Conservation (phyloP, 53 echinoderm and acorn worm species). For the Antedon mediterranea region DNA sequence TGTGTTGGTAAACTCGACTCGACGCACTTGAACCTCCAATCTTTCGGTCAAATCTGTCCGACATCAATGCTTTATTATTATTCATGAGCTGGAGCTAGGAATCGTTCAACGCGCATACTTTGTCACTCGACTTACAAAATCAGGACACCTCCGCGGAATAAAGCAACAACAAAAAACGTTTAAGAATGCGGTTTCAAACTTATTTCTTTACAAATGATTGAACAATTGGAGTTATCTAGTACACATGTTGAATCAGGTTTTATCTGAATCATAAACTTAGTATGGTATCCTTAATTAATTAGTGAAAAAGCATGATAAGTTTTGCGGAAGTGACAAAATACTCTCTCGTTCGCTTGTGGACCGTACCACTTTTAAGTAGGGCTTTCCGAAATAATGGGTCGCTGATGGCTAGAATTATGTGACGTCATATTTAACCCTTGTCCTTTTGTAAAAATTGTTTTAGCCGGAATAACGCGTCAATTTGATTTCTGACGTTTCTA, state of each 20-base stretch:
- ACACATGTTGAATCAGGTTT: neutral
- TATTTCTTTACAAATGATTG: neutral
- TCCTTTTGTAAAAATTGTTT: neutral
- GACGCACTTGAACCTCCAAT: neutral
- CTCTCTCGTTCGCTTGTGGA: neutral
- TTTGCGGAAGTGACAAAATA: neutral
- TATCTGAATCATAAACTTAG: neutral
- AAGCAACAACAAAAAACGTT: neutral
- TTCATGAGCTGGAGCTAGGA: neutral
- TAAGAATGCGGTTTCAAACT: neutral
- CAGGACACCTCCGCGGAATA: neutral
- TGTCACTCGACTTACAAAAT: neutral
- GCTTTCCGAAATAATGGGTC: neutral
- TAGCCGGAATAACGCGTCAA: too few relatives aligned
- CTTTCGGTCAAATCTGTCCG: neutral
- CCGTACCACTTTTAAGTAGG: neutral
- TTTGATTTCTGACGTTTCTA: too few relatives aligned
- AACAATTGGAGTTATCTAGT: neutral
- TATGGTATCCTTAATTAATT: neutral
- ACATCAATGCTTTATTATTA: neutral
- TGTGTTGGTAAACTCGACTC: neutral
- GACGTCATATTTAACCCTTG: neutral
- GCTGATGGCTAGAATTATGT: neutral
- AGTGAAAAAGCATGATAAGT: neutral
- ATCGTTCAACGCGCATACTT: neutral